Base-by-base conservation (phyloP, 2,888 invertebrate species). In the Melikaiella ostensackeni region DNA sequence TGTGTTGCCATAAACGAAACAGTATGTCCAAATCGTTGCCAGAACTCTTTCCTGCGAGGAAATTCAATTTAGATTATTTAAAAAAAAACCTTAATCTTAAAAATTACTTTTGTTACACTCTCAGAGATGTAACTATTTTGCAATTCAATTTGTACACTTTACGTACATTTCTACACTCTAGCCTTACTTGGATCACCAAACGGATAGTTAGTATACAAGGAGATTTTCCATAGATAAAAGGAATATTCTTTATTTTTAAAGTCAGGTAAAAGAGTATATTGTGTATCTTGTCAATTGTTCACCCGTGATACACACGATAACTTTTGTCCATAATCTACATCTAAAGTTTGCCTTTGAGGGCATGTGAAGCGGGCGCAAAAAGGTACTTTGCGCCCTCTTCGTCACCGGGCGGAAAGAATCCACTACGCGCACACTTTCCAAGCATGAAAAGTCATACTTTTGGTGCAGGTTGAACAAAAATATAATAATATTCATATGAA, bases 1-100 rank as follows among this genome's bases (percentile, higher is more conserved):
- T 97, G 96, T 0, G 98, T 98, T 62, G 98, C 96, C 88, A 98
- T 93, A 91, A 98, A 98, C 1, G 97, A 96, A 66, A 96, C 94
- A 64, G 95, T 96, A 87, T 97, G 95, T 73, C 97, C 97, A 88
- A 97, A 97, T 75, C 96, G 94, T 92, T 96, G 95, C 86, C 96
- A 95, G 88, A 97, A 95, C 91, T 96, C 96, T 90, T 95, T 94
- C 93, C 97, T 97, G 93, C 83, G 88, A 84, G 83, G 81, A 79
- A 79, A 80, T 70, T 74, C 77, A 63, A 63, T 46, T 81, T 64
- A 80, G 66, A 42, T 70, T 38, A 42, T 70, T 66, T 19, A 46
- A 57, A 38, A 24, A 16, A 57, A 57, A 24, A 11, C 24, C 8
- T 9, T 21, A 55, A 55, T 21, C n/a, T 11, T 21, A 21, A 3